Conservation (phyloP, 1,140 invertebrate species). For the Helicorthomorpha holstii region DNA sequence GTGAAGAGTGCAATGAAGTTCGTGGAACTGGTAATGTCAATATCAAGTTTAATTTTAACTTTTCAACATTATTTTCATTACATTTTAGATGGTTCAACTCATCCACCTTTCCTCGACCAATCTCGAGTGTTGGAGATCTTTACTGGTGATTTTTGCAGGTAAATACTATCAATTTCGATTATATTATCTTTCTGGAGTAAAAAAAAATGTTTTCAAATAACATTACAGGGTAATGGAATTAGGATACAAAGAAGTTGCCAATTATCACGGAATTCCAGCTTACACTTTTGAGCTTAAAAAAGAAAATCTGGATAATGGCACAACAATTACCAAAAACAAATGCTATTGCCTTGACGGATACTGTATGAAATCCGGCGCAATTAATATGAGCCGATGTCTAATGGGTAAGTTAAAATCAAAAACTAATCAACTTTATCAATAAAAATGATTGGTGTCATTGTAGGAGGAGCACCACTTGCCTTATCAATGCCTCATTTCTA, state of each 20-base stretch:
- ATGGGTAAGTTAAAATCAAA: not conserved
- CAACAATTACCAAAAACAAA: not conserved
- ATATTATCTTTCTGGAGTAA: not conserved
- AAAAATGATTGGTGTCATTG: not conserved
- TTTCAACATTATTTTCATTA: not conserved
- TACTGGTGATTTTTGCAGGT: not conserved
- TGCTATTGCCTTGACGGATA: not conserved
- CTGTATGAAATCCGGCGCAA: not conserved
- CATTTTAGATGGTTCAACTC: not conserved
- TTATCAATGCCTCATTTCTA: not conserved
- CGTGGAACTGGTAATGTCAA: not conserved
- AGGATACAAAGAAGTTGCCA: not conserved
- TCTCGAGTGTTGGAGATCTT: not conserved
- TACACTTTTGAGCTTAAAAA: not conserved
- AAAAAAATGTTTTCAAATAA: not conserved
- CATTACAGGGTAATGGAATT: not conserved
- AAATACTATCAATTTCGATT: not conserved
- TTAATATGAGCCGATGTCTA: not conserved
- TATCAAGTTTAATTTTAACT: not conserved
- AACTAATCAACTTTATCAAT: not conserved
- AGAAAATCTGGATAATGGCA: not conserved
- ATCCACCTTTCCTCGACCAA: not conserved
- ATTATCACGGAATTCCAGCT: not conserved
- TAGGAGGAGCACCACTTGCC: not conserved
- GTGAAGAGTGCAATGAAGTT: not conserved